Base-by-base conservation (phyloP, 2,113 vertebrate genomes). In the Semicossyphus pulcher region DNA sequence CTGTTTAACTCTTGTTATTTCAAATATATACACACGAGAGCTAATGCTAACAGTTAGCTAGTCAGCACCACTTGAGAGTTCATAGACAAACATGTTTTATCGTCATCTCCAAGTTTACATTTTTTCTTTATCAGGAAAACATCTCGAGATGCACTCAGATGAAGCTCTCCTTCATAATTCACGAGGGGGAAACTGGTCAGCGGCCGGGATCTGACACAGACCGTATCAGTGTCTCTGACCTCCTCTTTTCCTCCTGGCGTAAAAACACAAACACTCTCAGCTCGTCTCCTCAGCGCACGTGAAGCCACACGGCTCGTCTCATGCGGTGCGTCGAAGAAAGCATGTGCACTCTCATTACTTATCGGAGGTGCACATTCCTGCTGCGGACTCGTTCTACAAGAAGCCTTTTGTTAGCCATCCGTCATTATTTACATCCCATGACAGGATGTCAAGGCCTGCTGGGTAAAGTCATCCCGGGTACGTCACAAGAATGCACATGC, bases 111-210 rank as follows among this genome's bases (percentile, higher is more conserved):
- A 42, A 18, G 18, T 42, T n/a, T 6, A n/a, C n/a, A 1, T n/a
- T 42, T 42, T 42, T 4, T n/a, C 41, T 42, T n/a, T 42, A 42
- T 42, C 10, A 41, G 3, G 15, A 4, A 41, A 41, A 41, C 34
- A 36, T 2, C 8, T 20, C 15, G 10, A 23, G 18, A 41, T 61
- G 44, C 42, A 37, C 57, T 15, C 57, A 48, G 45, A 39, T 41
- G 42, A 64, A 21, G 64, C 21, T 7, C 37, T 47, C 44, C 23
- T 85, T 62, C 52, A 78, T 87, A 60, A 76, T 87, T 78, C 51
- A 86, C 7, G 0, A 83, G 57, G 71, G 57, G 59, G 73, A 79
- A 78, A 37, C 75, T 56, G 26, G 41, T 68, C 62, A 4, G 45
- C 9, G 0, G 36, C 64, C 34, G 41, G 41, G n/a, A 41, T 21